These are phyloP conservation scores for Rhizoglyphus robini DNA, from an alignment of 1,140 invertebrate species.

Conservation along the genomic window DNA sequence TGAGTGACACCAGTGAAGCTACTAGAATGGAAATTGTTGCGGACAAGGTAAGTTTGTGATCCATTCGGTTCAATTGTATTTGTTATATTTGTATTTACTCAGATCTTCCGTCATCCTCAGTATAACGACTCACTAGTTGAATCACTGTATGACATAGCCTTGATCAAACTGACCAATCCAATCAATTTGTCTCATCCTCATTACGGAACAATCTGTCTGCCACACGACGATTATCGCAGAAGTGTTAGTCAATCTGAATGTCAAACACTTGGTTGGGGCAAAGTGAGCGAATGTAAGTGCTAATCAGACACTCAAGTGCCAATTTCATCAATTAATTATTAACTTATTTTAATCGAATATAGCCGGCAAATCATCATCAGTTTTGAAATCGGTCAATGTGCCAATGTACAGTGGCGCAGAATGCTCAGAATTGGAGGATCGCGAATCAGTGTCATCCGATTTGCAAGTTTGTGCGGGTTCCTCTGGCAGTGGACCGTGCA, in stretches of 20 bases:
- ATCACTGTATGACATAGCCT: background rate
- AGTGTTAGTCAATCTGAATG: too few species aligned
- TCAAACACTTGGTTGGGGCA: background rate
- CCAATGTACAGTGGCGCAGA: background rate
- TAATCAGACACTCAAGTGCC: too few species aligned
- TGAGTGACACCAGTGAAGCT: background rate
- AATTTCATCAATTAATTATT: background rate
- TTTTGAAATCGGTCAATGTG: background rate
- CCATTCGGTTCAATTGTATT: too few species aligned
- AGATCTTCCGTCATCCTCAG: background rate
- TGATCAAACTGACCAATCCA: background rate
- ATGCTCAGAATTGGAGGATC: background rate
- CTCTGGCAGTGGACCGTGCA: background rate
- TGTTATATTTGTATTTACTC: too few species aligned
- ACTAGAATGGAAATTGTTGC: background rate
- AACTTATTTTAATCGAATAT: background rate
- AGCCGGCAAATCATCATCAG: too few species aligned
- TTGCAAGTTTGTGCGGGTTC: background rate
- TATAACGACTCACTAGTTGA: background rate
- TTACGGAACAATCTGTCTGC: background rate
- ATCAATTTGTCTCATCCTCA: background rate
- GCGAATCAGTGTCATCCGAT: background rate
- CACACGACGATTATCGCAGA: background rate
- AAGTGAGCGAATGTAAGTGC: too few species aligned
- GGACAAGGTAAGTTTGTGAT: too few species aligned